phyloP scores from a whole-genome alignment of 2,797 vertebrate genomes.

The Nyctibius grandis region DNA sequence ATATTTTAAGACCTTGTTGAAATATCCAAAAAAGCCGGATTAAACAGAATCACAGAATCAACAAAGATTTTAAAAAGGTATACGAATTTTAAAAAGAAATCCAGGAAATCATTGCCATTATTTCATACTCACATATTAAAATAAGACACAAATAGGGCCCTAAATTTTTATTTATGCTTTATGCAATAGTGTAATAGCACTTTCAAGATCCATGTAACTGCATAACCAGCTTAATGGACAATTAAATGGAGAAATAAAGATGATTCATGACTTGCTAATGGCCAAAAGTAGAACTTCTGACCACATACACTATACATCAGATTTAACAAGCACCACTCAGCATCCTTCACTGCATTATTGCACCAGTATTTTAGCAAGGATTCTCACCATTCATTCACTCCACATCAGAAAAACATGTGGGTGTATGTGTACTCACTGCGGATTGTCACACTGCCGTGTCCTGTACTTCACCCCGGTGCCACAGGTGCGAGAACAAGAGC shows the following conservation, averaged over 20 bases:
- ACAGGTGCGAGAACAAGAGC: conserved; percentile 90
- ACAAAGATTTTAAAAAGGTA: background rate
- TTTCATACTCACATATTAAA: background rate
- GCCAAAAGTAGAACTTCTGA: background rate
- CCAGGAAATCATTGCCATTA: background rate
- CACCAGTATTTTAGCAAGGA: background rate
- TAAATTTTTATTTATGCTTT: background rate
- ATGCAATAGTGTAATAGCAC: background rate
- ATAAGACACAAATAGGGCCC: background rate
- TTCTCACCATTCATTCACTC: background rate
- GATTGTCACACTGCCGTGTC: conserved; percentile 91
- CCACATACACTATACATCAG: background rate
- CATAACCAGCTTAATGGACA: background rate
- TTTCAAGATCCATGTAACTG: background rate
- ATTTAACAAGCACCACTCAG: background rate
- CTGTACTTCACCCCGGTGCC: conserved; percentile 91
- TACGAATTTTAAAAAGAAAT: background rate
- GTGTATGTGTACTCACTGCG: conserved; percentile 77
- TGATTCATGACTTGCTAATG: background rate
- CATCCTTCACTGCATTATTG: background rate
- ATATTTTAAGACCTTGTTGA: background rate
- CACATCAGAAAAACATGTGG: fast-evolving
- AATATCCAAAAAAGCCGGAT: background rate
- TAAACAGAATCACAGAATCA: no score
- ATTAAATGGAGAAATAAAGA: background rate